Evolutionary conservation across 30 jellyfish, hydroid and myxozoan species (phyloP).

Genomic region (Sanderia malayensis): DNA sequence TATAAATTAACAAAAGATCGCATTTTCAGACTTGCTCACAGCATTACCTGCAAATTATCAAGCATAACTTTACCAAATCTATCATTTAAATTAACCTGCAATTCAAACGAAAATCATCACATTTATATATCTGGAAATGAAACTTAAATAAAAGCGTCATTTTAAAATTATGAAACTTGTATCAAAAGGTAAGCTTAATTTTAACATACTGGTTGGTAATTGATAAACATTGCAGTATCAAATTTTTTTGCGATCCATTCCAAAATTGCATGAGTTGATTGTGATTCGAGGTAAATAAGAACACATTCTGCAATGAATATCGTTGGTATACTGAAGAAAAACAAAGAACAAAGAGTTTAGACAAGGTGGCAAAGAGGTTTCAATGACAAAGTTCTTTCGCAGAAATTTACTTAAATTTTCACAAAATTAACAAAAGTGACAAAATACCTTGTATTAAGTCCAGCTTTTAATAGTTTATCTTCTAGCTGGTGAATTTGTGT

Average conservation of each 20-base stretch:
- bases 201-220: slow-evolving; percentile 84
- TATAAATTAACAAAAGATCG: too few species aligned
- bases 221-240: slow-evolving; percentile 64
- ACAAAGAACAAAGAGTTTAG: too few species aligned
- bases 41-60: slow-evolving; percentile 72
- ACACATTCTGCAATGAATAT: slow-evolving; percentile 89
- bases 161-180: too few species aligned
- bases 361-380: too few species aligned
- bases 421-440: too few species aligned
- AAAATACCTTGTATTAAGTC: slow-evolving; percentile 53
- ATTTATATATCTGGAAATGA: too few species aligned
- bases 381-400: too few species aligned
- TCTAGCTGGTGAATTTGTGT: slow-evolving; percentile 55
- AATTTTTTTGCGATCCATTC: slow-evolving; percentile 66
- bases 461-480: slow-evolving; percentile 56
- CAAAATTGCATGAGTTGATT: slow-evolving; percentile 18
- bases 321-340: slow-evolving; percentile 66
- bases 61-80: slow-evolving; percentile 93
- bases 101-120: too few species aligned
- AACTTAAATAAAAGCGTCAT: too few species aligned
- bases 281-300: slow-evolving; percentile 67
- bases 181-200: neutral
- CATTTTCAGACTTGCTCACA: too few species aligned
- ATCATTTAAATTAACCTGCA: slow-evolving; percentile 70
- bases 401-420: too few species aligned